Evolutionary conservation across 2,888 invertebrate genomes (phyloP).

Genomic region (Frankliniella fusca): DNA sequence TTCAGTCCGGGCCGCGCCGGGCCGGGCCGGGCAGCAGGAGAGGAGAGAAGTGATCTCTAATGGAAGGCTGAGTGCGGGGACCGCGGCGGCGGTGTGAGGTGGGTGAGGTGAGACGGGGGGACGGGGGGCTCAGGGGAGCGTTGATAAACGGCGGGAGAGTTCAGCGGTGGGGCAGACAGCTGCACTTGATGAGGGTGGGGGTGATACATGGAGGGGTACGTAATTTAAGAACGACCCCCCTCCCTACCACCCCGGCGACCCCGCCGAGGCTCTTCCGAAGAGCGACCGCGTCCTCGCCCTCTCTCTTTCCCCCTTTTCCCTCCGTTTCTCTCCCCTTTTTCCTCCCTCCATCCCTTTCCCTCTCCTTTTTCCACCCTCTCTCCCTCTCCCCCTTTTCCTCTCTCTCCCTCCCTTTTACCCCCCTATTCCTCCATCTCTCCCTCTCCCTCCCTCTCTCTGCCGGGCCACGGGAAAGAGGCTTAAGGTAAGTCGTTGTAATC

Average conservation of each 20-base stretch:
- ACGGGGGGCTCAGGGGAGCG: neutral
- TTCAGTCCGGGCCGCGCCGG: no score
- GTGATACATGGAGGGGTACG: neutral
- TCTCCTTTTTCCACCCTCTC: no score
- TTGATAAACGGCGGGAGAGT: constrained; percentile 5
- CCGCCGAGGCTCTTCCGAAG: no score
- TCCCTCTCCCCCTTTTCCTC: no score
- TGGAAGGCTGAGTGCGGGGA: neutral
- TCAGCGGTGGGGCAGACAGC: neutral
- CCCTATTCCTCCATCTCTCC: no score
- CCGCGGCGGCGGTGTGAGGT: neutral
- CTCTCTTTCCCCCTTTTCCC: no score
- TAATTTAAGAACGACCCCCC: neutral
- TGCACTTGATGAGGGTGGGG: constrained; percentile 4
- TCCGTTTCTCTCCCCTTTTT: no score
- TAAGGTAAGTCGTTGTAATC: constrained; percentile 13
- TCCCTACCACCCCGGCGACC: neutral
- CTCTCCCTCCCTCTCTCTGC: neutral
- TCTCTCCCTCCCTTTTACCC: no score
- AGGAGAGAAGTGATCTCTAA: neutral
- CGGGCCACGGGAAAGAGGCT: constrained; percentile 12
- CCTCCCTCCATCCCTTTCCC: no score
- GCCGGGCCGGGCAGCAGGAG: no score
- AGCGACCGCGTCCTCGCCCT: no score
- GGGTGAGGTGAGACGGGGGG: neutral